Evolutionary conservation across 2,113 vertebrate genomes (phyloP), one percentile per base, ranked within the genome.

Genomic region (Cheilinus undulatus): DNA sequence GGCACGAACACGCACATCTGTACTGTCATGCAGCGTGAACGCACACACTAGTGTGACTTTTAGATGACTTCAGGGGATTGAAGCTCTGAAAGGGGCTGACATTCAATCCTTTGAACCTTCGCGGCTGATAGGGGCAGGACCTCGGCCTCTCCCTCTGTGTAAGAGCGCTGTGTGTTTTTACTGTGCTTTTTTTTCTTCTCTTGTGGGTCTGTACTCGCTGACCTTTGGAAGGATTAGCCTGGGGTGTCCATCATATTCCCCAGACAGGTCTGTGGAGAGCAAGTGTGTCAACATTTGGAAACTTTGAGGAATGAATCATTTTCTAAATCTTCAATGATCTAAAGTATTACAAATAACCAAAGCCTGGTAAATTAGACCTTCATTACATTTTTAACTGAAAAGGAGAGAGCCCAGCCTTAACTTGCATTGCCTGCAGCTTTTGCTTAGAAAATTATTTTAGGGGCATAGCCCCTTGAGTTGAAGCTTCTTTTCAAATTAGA

Each of bases 61-160:
- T 82, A 86, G 71, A 84, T 88, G 78, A 91, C 91, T 92, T 88
- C 58, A 86, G 85, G 86, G 85, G 78, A 89, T 88, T 74, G 77
- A 76, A 78, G 77, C 59, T 69, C 79, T 87, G 76, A 88, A 89
- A 89, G 80, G 46, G 57, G 57, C 68, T 88, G 88, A 89, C 84
- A 91, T 87, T 87, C 73, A 62, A 87, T 88, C 87, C 79, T 88
- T 88, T 89, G 83, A 90, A 85, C 77, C 76, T 82, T 83, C 23
- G 11, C 4, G 63, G 50, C 60, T 82, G 81, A 84, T 78, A 75
- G 71, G 78, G 78, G 63, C 79, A 75, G 65, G 76, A 85, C 86
- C 88, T 83, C 73, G 7, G 56, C 81, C 70, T 76, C 58, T 61
- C 52, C 54, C 62, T 69, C 51, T 76, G 28, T 76, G 61, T 57